Evolutionary conservation across 2,797 vertebrate species (phyloP).

Genomic region (Morelia viridis): DNA sequence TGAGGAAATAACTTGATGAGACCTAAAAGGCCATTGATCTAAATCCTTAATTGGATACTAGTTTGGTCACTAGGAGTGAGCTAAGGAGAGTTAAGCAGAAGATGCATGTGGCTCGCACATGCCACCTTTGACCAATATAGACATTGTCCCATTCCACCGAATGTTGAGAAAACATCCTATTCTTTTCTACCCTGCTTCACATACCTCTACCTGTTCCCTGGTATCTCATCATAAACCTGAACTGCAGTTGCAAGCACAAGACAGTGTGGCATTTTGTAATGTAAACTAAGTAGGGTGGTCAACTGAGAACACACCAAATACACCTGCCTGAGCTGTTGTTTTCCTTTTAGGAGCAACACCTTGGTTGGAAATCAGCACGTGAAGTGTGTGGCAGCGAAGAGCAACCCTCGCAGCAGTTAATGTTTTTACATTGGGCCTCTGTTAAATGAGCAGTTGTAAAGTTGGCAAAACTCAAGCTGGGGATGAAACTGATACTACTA

Average conservation of each 20-base stretch:
- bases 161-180: neutral
- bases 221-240: neutral
- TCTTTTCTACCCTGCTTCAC: neutral
- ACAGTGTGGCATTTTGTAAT: neutral
- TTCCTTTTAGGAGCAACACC: neutral
- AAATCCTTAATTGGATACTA: neutral
- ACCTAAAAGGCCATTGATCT: slow-evolving; percentile 10
- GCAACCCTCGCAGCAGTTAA: neutral
- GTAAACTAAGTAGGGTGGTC: neutral
- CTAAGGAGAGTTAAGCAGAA: neutral
- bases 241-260: neutral
- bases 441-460: neutral
- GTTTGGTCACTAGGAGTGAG: neutral
- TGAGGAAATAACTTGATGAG: neutral
- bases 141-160: neutral
- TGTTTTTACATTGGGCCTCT: neutral
- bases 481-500: neutral
- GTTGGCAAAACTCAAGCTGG: neutral
- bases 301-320: neutral
- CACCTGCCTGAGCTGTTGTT: neutral
- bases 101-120: neutral
- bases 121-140: neutral
- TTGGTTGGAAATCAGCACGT: neutral
- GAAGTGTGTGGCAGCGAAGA: neutral
- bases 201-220: neutral